Conservation (phyloP, 2,888 invertebrate genomes). For the Heterodera filipjevi region DNA sequence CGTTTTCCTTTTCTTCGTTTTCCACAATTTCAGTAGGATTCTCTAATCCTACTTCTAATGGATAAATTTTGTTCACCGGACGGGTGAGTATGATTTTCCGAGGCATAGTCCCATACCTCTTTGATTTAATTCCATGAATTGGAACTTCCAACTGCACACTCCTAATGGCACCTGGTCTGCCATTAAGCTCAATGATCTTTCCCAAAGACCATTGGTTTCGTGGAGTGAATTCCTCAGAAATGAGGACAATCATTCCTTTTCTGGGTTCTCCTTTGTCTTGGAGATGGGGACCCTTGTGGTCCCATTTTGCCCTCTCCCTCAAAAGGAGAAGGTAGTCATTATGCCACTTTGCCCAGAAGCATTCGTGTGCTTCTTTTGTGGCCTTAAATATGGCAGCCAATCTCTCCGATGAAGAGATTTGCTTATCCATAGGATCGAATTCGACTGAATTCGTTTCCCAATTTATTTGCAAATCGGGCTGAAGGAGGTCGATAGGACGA, state of each 20-base stretch:
- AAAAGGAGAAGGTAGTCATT: background rate
- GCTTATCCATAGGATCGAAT: background rate
- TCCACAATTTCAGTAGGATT: background rate
- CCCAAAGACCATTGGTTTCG: conserved; percentile 13
- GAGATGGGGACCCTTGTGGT: background rate
- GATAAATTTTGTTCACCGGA: background rate
- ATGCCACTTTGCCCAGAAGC: background rate
- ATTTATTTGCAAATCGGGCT: background rate
- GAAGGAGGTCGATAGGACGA: conserved; percentile 24
- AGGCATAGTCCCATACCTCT: background rate
- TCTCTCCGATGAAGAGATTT: background rate
- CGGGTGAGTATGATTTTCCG: background rate
- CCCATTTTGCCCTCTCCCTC: background rate
- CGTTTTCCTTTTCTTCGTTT: background rate
- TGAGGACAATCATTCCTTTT: background rate
- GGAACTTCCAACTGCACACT: background rate
- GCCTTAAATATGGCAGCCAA: background rate
- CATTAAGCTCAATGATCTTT: background rate
- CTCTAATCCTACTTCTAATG: background rate
- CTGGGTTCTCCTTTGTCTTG: background rate
- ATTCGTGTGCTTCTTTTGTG: background rate
- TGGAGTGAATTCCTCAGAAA: background rate
- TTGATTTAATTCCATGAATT: background rate
- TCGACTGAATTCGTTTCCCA: background rate
- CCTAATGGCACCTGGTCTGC: background rate